Evolutionary conservation across 2,797 vertebrate species (phyloP).

Genomic region (Cynodonichthys magdalenae): DNA sequence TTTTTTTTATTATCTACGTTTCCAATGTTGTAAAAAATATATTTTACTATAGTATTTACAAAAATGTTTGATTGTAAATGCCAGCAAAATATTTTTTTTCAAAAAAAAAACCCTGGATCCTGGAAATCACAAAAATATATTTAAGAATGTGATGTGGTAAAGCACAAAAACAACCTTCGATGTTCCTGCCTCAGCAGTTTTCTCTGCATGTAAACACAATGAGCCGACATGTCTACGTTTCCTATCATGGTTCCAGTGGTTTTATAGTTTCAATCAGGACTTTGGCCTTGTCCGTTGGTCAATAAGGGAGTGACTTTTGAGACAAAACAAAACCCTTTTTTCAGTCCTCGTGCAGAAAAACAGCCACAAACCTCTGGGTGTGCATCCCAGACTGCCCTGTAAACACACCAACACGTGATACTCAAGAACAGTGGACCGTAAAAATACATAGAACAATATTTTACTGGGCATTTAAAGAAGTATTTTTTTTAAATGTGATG

Average conservation of each 20-base stretch:
- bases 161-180: background rate
- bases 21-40: too few species aligned
- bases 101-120: too few species aligned
- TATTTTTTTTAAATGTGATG: too few species aligned
- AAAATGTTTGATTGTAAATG: too few species aligned
- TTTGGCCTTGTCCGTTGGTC: conserved; percentile 12
- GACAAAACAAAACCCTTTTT: conserved; percentile 16
- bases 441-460: background rate
- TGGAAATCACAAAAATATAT: background rate
- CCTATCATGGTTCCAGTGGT: background rate
- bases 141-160: background rate
- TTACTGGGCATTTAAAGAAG: too few species aligned
- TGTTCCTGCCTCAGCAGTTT: conserved; percentile 3
- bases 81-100: too few species aligned
- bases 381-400: background rate
- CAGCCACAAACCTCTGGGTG: background rate
- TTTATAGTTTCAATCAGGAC: conserved; percentile 26
- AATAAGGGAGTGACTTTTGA: conserved; percentile 2
- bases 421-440: too few species aligned
- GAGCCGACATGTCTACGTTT: background rate
- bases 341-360: background rate
- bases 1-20: too few species aligned
- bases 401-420: background rate
- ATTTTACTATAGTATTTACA: too few species aligned
- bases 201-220: background rate